Evolutionary conservation across 1,140 invertebrate species (phyloP).

Genomic region (Polyergus mexicanus): DNA sequence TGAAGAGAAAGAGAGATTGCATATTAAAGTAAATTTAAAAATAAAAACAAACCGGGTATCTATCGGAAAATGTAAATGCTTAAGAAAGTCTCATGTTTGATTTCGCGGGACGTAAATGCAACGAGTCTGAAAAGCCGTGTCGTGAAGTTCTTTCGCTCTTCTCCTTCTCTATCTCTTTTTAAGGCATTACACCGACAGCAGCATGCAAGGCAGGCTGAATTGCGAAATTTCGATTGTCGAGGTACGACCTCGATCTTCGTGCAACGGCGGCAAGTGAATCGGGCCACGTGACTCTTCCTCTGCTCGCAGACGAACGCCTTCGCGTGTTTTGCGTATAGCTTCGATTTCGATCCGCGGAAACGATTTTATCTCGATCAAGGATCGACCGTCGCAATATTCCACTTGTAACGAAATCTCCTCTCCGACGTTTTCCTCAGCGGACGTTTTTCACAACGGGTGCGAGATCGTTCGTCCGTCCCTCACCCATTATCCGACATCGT

Average conservation of each 20-base stretch:
- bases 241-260: slow-evolving; percentile 75
- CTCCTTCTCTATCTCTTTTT: neutral
- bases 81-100: neutral
- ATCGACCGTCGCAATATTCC: slow-evolving; percentile 33
- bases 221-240: slow-evolving; percentile 74
- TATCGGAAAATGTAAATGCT: neutral
- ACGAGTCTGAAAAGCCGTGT: slow-evolving; percentile 6
- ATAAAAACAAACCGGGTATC: no score
- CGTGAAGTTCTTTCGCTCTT: slow-evolving; percentile 34
- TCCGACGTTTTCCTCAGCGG: slow-evolving; percentile 1
- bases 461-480: neutral
- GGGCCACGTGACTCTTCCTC: slow-evolving; percentile 44
- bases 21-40: no score
- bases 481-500: neutral
- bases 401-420: slow-evolving; percentile 13
- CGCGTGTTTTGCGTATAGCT: slow-evolving; percentile 18
- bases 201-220: slow-evolving; percentile 51
- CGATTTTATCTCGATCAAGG: slow-evolving; percentile 23
- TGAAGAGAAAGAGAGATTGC: no score
- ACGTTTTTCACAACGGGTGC: slow-evolving; percentile 22
- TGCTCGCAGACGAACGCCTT: neutral
- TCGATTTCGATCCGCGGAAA: slow-evolving; percentile 48
- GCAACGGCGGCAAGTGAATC: slow-evolving; percentile 56
- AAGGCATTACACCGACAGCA: slow-evolving; percentile 25
- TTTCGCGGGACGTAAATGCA: neutral